Conservation (phyloP, 2,888 invertebrate genomes). For the Conistra vaccinii region DNA sequence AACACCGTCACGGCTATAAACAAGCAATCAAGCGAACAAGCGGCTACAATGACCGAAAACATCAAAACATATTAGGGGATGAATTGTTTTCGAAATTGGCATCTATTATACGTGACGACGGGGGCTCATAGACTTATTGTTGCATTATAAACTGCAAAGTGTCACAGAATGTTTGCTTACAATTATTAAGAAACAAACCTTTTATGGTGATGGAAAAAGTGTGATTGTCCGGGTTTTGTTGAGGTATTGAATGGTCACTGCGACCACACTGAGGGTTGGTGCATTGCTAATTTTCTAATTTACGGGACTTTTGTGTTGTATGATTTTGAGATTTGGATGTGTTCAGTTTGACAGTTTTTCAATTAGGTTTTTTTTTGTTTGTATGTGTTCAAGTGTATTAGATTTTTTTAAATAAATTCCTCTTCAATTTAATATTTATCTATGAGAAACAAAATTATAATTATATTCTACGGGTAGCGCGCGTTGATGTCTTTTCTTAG, state of each 20-base stretch:
- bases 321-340: slow-evolving; percentile 30
- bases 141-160: slow-evolving; percentile 75
- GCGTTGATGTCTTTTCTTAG: slow-evolving; percentile 70
- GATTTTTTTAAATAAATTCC: background rate
- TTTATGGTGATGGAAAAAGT: slow-evolving; percentile 70
- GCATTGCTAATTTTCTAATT: slow-evolving; percentile 88
- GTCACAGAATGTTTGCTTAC: slow-evolving; percentile 74
- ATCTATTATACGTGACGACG: slow-evolving; percentile 82
- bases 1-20: slow-evolving; percentile 81
- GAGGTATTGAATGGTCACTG: slow-evolving; percentile 77
- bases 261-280: slow-evolving; percentile 86
- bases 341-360: slow-evolving; percentile 39
- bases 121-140: slow-evolving; percentile 82
- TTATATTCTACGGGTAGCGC: slow-evolving; percentile 3
- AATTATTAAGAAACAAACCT: slow-evolving; percentile 65
- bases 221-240: slow-evolving; percentile 75
- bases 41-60: slow-evolving; percentile 82
- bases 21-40: slow-evolving; percentile 80
- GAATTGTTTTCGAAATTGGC: slow-evolving; percentile 87
- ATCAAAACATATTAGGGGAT: slow-evolving; percentile 89
- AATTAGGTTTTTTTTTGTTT: slow-evolving; percentile 21
- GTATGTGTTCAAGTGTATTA: background rate
- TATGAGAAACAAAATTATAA: background rate
- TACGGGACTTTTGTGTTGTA: slow-evolving; percentile 54
- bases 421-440: background rate